Evolutionary conservation across 2,797 vertebrate genomes (phyloP).

Genomic region (Miichthys miiuy): DNA sequence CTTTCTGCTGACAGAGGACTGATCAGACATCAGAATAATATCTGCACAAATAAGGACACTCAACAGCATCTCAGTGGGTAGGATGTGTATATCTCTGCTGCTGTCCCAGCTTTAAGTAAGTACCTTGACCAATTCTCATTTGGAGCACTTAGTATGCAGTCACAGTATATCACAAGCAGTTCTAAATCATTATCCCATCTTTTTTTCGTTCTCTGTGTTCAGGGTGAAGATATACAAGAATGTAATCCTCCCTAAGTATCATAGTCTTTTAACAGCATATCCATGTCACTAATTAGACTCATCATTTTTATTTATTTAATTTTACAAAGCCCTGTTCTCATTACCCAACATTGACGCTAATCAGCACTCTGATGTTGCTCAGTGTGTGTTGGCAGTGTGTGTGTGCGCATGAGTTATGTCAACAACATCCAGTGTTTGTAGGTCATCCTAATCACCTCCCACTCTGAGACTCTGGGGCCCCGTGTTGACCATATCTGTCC

Average conservation of each 20-base stretch:
- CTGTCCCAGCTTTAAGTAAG: neutral
- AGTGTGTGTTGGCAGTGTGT: neutral
- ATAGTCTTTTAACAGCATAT: constrained; percentile 24
- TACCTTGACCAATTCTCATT: neutral
- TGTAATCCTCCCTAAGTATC: constrained; percentile 19
- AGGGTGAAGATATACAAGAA: constrained; percentile 17
- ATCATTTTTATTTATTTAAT: constrained; percentile 17
- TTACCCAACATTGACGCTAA: constrained; percentile 45
- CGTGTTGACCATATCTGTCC: constrained; percentile 44
- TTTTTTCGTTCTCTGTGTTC: constrained; percentile 3
- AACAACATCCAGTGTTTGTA: constrained; percentile 39
- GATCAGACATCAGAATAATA: neutral
- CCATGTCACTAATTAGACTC: constrained; percentile 53
- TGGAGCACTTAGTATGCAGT: constrained; percentile 3
- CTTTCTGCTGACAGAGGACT: neutral
- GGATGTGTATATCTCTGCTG: neutral
- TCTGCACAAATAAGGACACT: constrained; percentile 17
- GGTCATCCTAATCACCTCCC: constrained; percentile 61
- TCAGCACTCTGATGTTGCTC: constrained; percentile 11
- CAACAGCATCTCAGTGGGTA: constrained; percentile 9
- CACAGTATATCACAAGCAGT: constrained; percentile 16
- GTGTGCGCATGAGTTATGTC: neutral
- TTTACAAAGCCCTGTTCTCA: constrained; percentile 47
- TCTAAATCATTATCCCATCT: constrained; percentile 35
- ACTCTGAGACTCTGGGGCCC: constrained; percentile 17